Evolutionary conservation across 23 tunicate species (phyloP).

Genomic region (Clavelina lepadiformis): DNA sequence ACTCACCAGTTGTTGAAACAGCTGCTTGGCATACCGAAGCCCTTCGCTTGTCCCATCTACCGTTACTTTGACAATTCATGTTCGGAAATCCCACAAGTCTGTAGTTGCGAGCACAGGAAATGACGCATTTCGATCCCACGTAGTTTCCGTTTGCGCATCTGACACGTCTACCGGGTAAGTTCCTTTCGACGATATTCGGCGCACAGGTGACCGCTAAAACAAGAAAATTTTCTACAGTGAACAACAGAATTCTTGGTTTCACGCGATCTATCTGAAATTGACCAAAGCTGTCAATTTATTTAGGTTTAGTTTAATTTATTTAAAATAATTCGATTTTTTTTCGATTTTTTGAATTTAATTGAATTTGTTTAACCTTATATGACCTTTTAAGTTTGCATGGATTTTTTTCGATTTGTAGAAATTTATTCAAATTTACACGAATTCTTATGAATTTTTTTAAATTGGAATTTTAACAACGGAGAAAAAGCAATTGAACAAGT

Average conservation of each 20-base stretch:
- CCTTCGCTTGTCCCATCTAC: slow-evolving; percentile 49
- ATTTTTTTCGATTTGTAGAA: too few relatives aligned
- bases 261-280: too few relatives aligned
- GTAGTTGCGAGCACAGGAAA: slow-evolving; percentile 23
- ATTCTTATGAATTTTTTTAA: too few relatives aligned
- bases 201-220: slow-evolving; percentile 15
- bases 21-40: slow-evolving; percentile 10
- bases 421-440: too few relatives aligned
- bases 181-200: background rate
- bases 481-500: background rate
- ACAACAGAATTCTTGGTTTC: too few relatives aligned
- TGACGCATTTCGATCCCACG: slow-evolving; percentile 68
- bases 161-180: slow-evolving; percentile 11
- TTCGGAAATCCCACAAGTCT: slow-evolving; percentile 23
- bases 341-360: too few relatives aligned
- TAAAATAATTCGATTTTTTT: too few relatives aligned
- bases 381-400: too few relatives aligned
- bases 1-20: background rate
- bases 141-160: slow-evolving; percentile 30
- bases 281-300: too few relatives aligned
- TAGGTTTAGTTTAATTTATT: too few relatives aligned
- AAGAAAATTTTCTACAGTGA: background rate
- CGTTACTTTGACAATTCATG: slow-evolving; percentile 56
- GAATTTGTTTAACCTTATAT: too few relatives aligned
- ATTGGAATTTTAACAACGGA: too few relatives aligned